phyloP scores from a whole-genome alignment of 2,888 invertebrate genomes.

The Eretmocerus hayati region DNA sequence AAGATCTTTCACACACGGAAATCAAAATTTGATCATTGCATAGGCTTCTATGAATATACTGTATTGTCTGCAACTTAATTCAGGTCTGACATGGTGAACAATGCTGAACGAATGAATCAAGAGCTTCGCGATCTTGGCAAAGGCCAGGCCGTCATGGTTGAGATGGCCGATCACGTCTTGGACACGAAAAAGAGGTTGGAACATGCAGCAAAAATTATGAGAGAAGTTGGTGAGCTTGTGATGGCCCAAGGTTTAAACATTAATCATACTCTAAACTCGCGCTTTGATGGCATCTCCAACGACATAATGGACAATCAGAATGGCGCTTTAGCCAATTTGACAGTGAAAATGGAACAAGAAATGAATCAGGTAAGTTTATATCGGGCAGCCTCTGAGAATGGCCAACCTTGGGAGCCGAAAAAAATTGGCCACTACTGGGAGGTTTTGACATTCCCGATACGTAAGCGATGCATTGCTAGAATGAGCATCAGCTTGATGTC shows the following conservation, averaged over 20 bases:
- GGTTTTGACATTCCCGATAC: too few relatives aligned
- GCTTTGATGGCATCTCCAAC: conserved; percentile 64
- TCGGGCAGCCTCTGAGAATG: neutral
- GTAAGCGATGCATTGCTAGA: too few relatives aligned
- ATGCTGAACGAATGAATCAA: conserved; percentile 35
- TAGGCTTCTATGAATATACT: too few relatives aligned
- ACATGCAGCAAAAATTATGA: conserved; percentile 73
- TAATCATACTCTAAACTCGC: conserved; percentile 59
- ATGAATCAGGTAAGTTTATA: conserved; percentile 56
- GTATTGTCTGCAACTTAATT: conserved; percentile 2
- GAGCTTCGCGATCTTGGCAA: conserved; percentile 56
- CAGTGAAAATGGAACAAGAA: conserved; percentile 69
- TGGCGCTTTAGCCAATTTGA: conserved; percentile 65
- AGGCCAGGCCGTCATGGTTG: conserved; percentile 70
- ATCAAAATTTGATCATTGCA: too few relatives aligned
- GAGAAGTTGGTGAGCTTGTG: conserved; percentile 66
- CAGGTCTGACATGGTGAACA: conserved; percentile 36
- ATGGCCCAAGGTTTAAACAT: conserved; percentile 59
- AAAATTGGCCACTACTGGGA: too few relatives aligned
- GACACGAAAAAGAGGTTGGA: conserved; percentile 79
- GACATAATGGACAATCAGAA: conserved; percentile 67
- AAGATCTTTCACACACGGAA: too few relatives aligned
- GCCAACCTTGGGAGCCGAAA: neutral
- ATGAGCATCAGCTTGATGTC: too few relatives aligned
- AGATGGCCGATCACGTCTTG: conserved; percentile 77